These are phyloP conservation scores for Polietes domitor DNA, from an alignment of 2,888 invertebrate genomes.

Conservation along the genomic window DNA sequence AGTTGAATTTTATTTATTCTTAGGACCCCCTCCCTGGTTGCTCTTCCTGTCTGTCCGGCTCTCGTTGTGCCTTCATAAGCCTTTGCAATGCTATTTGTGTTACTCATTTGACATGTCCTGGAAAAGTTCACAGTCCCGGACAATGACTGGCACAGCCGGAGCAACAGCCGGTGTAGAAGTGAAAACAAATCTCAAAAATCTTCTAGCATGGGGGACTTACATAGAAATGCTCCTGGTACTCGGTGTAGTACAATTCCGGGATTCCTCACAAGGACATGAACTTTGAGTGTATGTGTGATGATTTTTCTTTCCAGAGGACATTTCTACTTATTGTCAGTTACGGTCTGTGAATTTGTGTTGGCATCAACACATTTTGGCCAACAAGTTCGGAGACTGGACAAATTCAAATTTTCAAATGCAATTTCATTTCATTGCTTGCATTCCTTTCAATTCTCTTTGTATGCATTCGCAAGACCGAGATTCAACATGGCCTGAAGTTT, in stretches of 20 bases:
- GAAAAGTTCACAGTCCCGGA: background rate
- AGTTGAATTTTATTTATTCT: slow-evolving; percentile 56
- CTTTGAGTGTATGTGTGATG: background rate
- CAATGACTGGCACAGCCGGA: background rate
- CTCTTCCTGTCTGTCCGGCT: slow-evolving; percentile 14
- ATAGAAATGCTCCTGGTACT: background rate
- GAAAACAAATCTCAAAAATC: slow-evolving; percentile 15
- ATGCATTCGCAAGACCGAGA: background rate
- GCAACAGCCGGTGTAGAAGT: background rate
- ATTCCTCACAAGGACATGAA: background rate
- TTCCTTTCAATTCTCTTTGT: background rate
- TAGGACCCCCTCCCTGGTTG: background rate
- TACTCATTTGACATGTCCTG: slow-evolving; percentile 54
- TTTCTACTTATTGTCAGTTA: slow-evolving; percentile 37
- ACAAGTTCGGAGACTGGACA: background rate
- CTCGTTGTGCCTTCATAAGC: slow-evolving; percentile 24
- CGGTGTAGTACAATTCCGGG: background rate
- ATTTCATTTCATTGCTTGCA: slow-evolving; percentile 11
- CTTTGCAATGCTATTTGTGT: slow-evolving; percentile 48
- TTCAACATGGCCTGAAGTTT: background rate
- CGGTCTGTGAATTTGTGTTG: slow-evolving; percentile 49
- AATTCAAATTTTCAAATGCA: slow-evolving; percentile 12
- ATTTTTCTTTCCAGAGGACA: background rate
- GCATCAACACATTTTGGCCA: slow-evolving; percentile 35
- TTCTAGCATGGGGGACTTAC: background rate